Conservation (phyloP, 2,888 invertebrate genomes). For the Hydropsyche betteni region DNA sequence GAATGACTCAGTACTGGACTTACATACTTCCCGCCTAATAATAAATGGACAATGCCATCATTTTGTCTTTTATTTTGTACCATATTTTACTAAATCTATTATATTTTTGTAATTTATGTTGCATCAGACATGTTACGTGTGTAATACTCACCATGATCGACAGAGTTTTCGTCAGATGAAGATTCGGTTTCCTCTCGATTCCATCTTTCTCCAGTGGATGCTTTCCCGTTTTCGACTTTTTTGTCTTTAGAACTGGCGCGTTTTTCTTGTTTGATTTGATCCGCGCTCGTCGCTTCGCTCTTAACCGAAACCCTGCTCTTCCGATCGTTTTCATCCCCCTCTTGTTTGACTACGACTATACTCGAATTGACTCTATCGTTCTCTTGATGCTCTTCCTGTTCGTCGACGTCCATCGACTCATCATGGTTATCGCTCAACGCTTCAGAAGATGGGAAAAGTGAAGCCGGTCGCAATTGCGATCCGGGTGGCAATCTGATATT, state of each 20-base stretch:
- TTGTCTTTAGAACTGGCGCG: not conserved
- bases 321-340: slow-evolving; percentile 16
- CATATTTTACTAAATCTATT: too few relatives aligned
- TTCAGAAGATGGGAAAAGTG: slow-evolving; percentile 33
- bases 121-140: not conserved
- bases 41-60: too few relatives aligned
- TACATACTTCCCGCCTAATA: too few relatives aligned
- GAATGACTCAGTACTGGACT: too few relatives aligned
- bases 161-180: slow-evolving; percentile 31
- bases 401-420: slow-evolving; percentile 7
- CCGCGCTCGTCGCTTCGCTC: not conserved
- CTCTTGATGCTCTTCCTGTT: not conserved
- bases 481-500: slow-evolving; percentile 49
- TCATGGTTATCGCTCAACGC: not conserved
- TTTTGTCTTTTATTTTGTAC: too few relatives aligned
- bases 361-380: slow-evolving; percentile 9
- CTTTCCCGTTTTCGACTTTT: slow-evolving; percentile 32
- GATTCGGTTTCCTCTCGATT: slow-evolving; percentile 33
- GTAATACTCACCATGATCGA: slow-evolving; percentile 12
- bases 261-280: slow-evolving; percentile 22
- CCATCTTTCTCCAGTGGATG: slow-evolving; percentile 19
- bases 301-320: not conserved
- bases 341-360: slow-evolving; percentile 16
- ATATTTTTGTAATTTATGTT: too few relatives aligned
- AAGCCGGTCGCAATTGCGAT: slow-evolving; percentile 37